A percentile compares a stretch with the other conserved stretches of the same genome.
phyloP scores from a whole-genome alignment of 2,113 vertebrate genomes.

The Acrocephalus kingi region DNA sequence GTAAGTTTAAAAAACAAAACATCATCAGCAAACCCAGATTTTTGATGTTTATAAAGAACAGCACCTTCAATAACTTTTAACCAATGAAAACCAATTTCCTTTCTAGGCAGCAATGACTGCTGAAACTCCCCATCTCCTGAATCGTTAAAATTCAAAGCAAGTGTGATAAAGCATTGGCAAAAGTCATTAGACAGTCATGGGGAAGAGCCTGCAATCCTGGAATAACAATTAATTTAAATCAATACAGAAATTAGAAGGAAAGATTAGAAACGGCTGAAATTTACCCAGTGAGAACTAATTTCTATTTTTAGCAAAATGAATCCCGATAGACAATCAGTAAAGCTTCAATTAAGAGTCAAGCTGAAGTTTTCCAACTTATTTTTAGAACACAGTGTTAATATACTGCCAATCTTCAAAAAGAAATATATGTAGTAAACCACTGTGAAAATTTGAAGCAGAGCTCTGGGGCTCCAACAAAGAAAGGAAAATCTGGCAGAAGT shows the following conservation, averaged over 20 bases:
- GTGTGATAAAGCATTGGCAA: constrained; percentile 2
- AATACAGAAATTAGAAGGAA: constrained; percentile 50
- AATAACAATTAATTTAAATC: constrained; percentile 65
- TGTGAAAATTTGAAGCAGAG: neutral
- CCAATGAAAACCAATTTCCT: neutral
- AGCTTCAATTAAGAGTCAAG: constrained; percentile 3
- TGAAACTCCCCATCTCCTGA: neutral
- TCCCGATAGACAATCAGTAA: neutral
- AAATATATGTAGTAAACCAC: neutral
- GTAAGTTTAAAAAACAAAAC: neutral
- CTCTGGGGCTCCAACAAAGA: neutral
- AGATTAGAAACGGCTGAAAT: constrained; percentile 58
- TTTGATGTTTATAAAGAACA: neutral
- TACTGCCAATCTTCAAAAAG: neutral
- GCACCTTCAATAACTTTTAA: neutral
- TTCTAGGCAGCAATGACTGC: neutral
- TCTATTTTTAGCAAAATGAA: constrained; percentile 40
- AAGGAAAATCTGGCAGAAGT: neutral
- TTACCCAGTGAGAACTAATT: constrained; percentile 28
- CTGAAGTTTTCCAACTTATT: neutral
- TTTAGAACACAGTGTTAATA: neutral
- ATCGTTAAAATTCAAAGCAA: constrained; percentile 40
- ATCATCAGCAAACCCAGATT: neutral
- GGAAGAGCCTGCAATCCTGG: constrained; percentile 35
- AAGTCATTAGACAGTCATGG: constrained; percentile 37